Evolutionary conservation across 2,888 invertebrate genomes (phyloP), one percentile per base, ranked within the genome.

Genomic region (Apotomis capreana): DNA sequence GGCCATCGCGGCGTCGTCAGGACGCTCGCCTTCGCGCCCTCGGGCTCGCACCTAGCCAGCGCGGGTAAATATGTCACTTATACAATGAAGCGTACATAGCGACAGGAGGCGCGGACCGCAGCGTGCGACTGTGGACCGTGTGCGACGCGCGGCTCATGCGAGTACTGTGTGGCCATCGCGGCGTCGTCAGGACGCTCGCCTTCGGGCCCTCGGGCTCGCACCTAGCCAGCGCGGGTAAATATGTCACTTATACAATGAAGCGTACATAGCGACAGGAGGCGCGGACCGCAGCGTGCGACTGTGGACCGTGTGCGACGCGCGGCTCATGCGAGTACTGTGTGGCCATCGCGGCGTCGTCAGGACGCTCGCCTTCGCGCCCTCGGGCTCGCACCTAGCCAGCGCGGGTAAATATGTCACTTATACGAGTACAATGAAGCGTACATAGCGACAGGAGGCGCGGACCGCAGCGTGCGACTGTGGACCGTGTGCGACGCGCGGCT

Each of bases 191-290:
- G 74, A 93, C 96, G 70, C 89, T 98, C 70, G 95, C 96, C 37
- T 98, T 98, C 90, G 97, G 97, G 84, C 97, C 97, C 0, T 95
- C 96, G 82, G 98, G 99, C 59, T 95, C 96, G 82, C 95, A 95
- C 85, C 91, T 99, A 69, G 98, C 98, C 10, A 97, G 96, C 77
- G 97, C 96, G 52, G 98, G 97, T 96, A 87, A 84, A 76, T 51
- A 15, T 40, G n/a, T 46, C 10, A 9, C 10, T 46, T 46, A 46
- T 8, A 5, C 37, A 40, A 12, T 13, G n/a, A 44, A 6, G 10
- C 61, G 12, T 44, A 44, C 9, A 10, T 46, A 13, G 98, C 97
- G 52, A 97, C 46, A 26, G 44, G 44, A 12, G 15, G 60, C 3
- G 40, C 40, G 13, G 44, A n/a, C 40, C 44, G 40, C 60, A 60